Evolutionary conservation across 2,113 vertebrate genomes (phyloP).

Genomic region (Albula glossodonta): DNA sequence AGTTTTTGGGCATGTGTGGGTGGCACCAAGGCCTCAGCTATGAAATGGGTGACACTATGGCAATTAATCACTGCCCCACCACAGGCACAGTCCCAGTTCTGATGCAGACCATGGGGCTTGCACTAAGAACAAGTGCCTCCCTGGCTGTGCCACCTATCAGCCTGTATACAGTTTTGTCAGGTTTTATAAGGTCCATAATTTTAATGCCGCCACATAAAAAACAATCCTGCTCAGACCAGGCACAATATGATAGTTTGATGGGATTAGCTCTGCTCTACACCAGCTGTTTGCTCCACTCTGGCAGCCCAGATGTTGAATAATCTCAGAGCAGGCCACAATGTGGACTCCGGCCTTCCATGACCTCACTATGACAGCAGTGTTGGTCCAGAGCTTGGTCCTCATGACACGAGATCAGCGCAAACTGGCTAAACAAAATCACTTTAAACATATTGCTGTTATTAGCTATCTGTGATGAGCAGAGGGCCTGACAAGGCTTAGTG

Average conservation of each 20-base stretch:
- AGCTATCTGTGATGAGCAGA: constrained; percentile 56
- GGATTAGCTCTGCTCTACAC: not conserved
- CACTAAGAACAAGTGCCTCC: not conserved
- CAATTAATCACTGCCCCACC: too few species aligned
- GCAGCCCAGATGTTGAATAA: not conserved
- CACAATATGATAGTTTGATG: not conserved
- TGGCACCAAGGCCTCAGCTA: too few species aligned
- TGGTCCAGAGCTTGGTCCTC: constrained; percentile 13
- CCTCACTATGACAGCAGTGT: not conserved
- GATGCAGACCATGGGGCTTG: not conserved
- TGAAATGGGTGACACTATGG: too few species aligned
- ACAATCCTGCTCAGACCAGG: not conserved
- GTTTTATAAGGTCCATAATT: not conserved
- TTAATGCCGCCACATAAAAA: not conserved
- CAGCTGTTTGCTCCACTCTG: not conserved
- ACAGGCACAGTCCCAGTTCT: not conserved
- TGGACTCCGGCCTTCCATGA: not conserved
- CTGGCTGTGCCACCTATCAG: too few species aligned
- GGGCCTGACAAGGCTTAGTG: constrained; percentile 30
- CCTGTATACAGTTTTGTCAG: not conserved
- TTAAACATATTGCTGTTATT: constrained; percentile 58
- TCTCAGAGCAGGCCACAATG: not conserved
- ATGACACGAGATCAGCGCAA: constrained; percentile 43
- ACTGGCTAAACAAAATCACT: constrained; percentile 50
- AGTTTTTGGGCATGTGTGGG: too few species aligned